Evolutionary conservation across 1,140 invertebrate species (phyloP).

Genomic region (Monomorium pharaonis): DNA sequence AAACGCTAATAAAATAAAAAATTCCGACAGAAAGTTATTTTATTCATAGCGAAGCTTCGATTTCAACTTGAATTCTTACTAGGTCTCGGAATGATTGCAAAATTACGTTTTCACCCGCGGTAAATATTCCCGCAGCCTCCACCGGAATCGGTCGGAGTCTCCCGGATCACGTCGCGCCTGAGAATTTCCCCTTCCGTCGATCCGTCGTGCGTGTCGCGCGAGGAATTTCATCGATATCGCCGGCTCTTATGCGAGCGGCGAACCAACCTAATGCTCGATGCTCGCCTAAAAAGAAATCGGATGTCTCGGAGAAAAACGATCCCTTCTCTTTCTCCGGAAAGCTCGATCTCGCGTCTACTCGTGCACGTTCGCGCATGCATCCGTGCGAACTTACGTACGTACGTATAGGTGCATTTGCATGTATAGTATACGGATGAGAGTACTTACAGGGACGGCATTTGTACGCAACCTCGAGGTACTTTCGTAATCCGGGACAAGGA

Average conservation of each 20-base stretch:
- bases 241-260: neutral
- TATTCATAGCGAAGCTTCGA: neutral
- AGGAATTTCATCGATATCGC: constrained; percentile 56
- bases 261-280: constrained; percentile 59
- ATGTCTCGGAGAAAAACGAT: constrained; percentile 58
- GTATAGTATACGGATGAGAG: constrained; percentile 13
- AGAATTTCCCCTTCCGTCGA: neutral
- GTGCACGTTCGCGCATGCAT: constrained; percentile 21
- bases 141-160: constrained; percentile 8
- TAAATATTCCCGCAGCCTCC: constrained; percentile 14
- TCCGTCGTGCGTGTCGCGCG: constrained; percentile 39
- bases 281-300: constrained; percentile 60
- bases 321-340: neutral
- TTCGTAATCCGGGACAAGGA: constrained; percentile 93
- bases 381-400: neutral
- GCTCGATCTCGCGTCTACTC: constrained; percentile 14
- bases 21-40: neutral
- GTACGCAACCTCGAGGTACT: constrained; percentile 96
- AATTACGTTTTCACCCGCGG: neutral
- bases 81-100: neutral
- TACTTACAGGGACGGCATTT: constrained; percentile 98
- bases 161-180: constrained; percentile 7
- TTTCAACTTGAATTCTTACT: neutral
- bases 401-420: neutral
- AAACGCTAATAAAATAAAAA: neutral